Conservation (phyloP, 2,113 vertebrate species). For the Buteo buteo region DNA sequence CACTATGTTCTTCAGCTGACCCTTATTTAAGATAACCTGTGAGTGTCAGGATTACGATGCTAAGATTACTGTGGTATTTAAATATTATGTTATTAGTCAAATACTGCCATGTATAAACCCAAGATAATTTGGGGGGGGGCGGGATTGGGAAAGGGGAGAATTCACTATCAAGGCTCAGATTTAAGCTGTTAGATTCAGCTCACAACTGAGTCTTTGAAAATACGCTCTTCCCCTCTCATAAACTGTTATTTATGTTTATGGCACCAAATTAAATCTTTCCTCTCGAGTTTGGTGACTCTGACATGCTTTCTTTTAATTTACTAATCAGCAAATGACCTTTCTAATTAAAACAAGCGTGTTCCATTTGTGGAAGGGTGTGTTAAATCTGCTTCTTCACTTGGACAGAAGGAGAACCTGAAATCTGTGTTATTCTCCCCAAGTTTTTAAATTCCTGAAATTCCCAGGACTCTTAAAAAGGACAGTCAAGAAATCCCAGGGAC, state of each 20-base stretch:
- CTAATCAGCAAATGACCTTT: neutral
- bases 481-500: too few species aligned
- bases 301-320: neutral
- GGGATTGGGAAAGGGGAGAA: too few species aligned
- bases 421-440: neutral
- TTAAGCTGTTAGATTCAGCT: constrained; percentile 22
- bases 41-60: constrained; percentile 32
- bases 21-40: constrained; percentile 54
- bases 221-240: neutral
- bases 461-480: too few species aligned
- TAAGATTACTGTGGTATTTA: constrained; percentile 63
- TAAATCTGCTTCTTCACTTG: neutral
- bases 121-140: neutral
- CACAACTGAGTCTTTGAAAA: neutral
- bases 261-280: neutral
- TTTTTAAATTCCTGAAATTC: neutral
- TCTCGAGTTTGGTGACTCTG: neutral
- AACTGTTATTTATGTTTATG: neutral
- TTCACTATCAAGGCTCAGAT: neutral
- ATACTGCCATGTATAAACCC: constrained; percentile 19
- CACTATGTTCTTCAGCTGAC: constrained; percentile 24
- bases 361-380: neutral
- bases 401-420: neutral
- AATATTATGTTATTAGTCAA: constrained; percentile 63
- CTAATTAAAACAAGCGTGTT: neutral